These are phyloP conservation scores for Phoebastria nigripes DNA, from an alignment of 2,797 vertebrate genomes.

Conservation along the genomic window DNA sequence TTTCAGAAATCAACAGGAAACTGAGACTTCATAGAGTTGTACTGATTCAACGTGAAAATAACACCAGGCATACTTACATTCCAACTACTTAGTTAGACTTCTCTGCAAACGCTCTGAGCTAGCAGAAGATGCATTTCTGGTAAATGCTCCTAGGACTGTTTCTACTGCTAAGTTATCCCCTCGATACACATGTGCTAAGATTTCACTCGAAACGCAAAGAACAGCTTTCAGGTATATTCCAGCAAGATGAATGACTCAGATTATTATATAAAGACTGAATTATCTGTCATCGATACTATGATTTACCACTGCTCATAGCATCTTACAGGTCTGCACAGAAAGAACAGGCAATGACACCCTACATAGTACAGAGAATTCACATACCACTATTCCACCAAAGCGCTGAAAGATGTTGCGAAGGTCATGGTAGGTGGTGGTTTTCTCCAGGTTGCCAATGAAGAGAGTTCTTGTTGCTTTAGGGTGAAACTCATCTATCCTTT, in stretches of 20 bases:
- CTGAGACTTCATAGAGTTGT: not conserved
- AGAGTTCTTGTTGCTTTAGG: slow-evolving; percentile 96
- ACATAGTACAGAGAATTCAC: not conserved
- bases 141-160: not conserved
- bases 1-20: not conserved
- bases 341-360: not conserved
- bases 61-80: not conserved
- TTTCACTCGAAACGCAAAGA: not conserved
- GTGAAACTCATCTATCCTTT: slow-evolving; percentile 97
- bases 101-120: not conserved
- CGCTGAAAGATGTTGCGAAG: slow-evolving; percentile 96
- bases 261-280: not conserved
- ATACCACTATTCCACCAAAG: slow-evolving; percentile 97
- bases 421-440: slow-evolving; percentile 96
- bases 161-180: not conserved
- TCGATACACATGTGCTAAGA: rapidly evolving
- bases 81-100: not conserved
- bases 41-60: not conserved
- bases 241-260: not conserved
- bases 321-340: not conserved
- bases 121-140: not conserved
- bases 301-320: not conserved
- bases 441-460: slow-evolving; percentile 99
- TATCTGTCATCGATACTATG: rapidly evolving
- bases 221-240: not conserved